phyloP scores from a whole-genome alignment of 2,888 invertebrate species.

The Melanargia galathea region DNA sequence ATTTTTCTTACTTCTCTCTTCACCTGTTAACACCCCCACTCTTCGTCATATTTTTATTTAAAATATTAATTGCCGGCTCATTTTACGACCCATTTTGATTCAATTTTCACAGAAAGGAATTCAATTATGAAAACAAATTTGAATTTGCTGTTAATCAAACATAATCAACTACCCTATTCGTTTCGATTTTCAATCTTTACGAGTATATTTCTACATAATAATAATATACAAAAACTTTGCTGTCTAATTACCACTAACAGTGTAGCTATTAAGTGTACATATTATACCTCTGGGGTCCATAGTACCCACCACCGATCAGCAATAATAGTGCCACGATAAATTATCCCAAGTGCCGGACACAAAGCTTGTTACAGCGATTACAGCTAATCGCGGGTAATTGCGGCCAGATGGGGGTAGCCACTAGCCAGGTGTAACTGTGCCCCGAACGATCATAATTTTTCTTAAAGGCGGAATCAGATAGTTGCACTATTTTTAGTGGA shows the following conservation, averaged over 20 bases:
- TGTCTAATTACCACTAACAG: background rate
- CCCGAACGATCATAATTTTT: slow-evolving; percentile 28
- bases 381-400: slow-evolving; percentile 53
- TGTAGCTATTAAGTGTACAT: background rate
- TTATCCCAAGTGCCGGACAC: slow-evolving; percentile 47
- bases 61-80: no score
- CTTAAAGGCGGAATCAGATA: background rate
- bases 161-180: no score
- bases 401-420: slow-evolving; percentile 41
- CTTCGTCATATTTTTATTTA: no score
- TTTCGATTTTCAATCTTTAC: no score
- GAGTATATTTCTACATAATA: background rate
- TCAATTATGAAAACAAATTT: no score
- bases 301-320: slow-evolving; percentile 4
- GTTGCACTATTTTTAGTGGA: background rate
- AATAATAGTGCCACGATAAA: slow-evolving; percentile 43
- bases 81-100: no score
- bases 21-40: no score
- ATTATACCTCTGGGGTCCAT: slow-evolving; percentile 1
- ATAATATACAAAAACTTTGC: background rate
- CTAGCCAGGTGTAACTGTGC: slow-evolving; percentile 32
- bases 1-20: no score
- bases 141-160: no score
- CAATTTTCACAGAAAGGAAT: no score
- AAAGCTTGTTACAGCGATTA: slow-evolving; percentile 55